A percentile compares a stretch with the other conserved stretches of the same genome.
These are phyloP conservation scores for Lasius fuliginosus DNA, from an alignment of 2,888 invertebrate species.

Conservation along the genomic window DNA sequence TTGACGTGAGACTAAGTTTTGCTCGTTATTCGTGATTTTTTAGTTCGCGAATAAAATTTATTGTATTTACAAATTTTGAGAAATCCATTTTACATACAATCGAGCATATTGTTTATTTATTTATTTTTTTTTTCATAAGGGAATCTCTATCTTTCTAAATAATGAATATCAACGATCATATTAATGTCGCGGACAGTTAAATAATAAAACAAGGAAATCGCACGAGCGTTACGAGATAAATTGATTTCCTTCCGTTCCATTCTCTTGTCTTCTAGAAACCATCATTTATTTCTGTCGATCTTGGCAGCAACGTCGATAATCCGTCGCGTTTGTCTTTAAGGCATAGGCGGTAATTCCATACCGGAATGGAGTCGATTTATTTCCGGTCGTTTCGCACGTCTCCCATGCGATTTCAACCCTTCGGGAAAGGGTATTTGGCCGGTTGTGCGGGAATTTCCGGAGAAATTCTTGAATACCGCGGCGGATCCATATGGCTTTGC, in stretches of 20 bases:
- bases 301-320: conserved; percentile 49
- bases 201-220: background rate
- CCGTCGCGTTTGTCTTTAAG: conserved; percentile 56
- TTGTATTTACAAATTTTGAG: background rate
- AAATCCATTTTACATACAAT: background rate
- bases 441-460: conserved; percentile 48
- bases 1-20: background rate
- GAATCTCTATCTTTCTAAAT: background rate
- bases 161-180: background rate
- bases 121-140: background rate
- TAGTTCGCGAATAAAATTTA: background rate
- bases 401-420: conserved; percentile 56
- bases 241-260: conserved; percentile 26
- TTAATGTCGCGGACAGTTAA: background rate
- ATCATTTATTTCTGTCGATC: conserved; percentile 39
- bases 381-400: conserved; percentile 50
- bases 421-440: conserved; percentile 33
- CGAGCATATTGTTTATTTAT: background rate
- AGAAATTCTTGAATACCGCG: conserved; percentile 48
- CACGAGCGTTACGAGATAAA: background rate
- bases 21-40: background rate
- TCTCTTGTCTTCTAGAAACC: conserved; percentile 6
- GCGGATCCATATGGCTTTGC: conserved; percentile 46
- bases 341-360: conserved; percentile 53
- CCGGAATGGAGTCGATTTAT: conserved; percentile 61